Conservation (phyloP, 1,140 invertebrate genomes). For the Drosophila ercepeae region DNA sequence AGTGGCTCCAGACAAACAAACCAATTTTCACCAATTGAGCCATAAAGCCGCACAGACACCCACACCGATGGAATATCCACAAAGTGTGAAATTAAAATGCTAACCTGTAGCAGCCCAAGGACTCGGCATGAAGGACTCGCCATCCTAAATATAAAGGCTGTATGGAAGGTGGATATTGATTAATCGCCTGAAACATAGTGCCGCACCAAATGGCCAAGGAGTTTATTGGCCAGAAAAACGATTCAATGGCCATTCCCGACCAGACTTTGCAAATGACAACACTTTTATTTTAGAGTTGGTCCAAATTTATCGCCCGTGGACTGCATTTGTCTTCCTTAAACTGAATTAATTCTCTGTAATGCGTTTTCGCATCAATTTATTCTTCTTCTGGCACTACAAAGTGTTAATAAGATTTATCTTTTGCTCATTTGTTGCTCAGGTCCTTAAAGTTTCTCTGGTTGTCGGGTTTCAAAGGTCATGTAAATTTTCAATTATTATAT, state of each 20-base stretch:
- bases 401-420: constrained; percentile 3
- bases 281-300: not conserved
- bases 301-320: not conserved
- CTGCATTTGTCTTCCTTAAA: not conserved
- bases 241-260: constrained; percentile 4
- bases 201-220: not conserved
- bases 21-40: constrained; percentile 59
- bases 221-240: constrained; percentile 18
- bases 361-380: not conserved
- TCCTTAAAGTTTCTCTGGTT: not conserved
- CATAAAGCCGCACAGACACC: constrained; percentile 42
- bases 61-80: constrained; percentile 30
- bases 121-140: not conserved
- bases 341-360: not conserved
- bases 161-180: constrained; percentile 45
- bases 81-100: constrained; percentile 61
- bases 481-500: constrained; percentile 49
- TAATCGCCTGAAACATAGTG: constrained; percentile 50
- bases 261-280: constrained; percentile 10
- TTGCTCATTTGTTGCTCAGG: constrained; percentile 14
- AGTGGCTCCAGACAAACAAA: constrained; percentile 53
- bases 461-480: constrained; percentile 32
- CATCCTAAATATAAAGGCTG: constrained; percentile 54
- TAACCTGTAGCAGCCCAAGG: constrained; percentile 41
- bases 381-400: not conserved